Evolutionary conservation across 1,140 invertebrate genomes (phyloP).

Genomic region (Philotrypesis tridentata): DNA sequence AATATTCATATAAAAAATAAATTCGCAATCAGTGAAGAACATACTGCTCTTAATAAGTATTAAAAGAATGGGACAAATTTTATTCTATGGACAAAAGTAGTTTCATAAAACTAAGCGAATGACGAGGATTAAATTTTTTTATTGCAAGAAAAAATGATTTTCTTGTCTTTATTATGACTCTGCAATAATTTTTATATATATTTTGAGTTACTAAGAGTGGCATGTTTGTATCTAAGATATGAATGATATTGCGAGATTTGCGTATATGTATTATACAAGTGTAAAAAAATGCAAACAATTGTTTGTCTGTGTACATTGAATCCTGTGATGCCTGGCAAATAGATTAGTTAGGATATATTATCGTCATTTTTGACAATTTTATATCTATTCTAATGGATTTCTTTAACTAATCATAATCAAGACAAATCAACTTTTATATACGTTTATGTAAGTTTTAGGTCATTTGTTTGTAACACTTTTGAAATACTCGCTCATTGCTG

Average conservation of each 20-base stretch:
- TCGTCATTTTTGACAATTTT: constrained; percentile 30
- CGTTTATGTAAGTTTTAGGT: constrained; percentile 38
- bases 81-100: constrained; percentile 20
- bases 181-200: constrained; percentile 43
- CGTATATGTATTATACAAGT: constrained; percentile 44
- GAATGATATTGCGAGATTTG: constrained; percentile 36
- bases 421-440: constrained; percentile 38
- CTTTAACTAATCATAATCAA: constrained; percentile 40
- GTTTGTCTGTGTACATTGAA: constrained; percentile 48
- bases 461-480: constrained; percentile 32
- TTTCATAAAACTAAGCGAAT: constrained; percentile 1
- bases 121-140: constrained; percentile 16
- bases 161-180: constrained; percentile 30
- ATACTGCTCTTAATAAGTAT: constrained; percentile 21
- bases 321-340: constrained; percentile 44
- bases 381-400: constrained; percentile 6
- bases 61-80: constrained; percentile 14
- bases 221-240: constrained; percentile 39
- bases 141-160: constrained; percentile 32
- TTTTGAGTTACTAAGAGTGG: constrained; percentile 32
- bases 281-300: constrained; percentile 50
- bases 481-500: constrained; percentile 29
- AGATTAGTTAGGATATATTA: constrained; percentile 31
- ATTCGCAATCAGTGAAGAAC: constrained; percentile 18
- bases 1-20: constrained; percentile 24